A percentile compares a stretch with the other conserved stretches of the same genome.
These are phyloP conservation scores for Taxidea taxus DNA, from an alignment of 2,113 vertebrate species.

Conservation along the genomic window DNA sequence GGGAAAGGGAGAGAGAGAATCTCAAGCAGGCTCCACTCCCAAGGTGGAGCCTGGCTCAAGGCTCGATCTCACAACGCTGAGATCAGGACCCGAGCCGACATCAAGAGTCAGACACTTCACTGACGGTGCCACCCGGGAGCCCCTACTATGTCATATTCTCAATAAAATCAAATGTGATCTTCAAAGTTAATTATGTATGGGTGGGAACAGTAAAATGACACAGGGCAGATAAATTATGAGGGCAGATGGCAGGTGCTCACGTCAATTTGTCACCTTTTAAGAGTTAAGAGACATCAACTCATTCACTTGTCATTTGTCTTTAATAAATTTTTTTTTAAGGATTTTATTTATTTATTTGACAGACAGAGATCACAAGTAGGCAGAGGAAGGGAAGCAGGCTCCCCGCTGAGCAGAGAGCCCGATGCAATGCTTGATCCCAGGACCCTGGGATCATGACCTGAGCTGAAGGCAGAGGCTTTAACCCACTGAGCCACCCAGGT, in stretches of 20 bases:
- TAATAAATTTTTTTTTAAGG: neutral
- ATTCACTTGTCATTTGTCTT: neutral
- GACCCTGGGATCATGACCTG: too few species aligned
- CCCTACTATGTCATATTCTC: neutral
- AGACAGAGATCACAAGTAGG: too few species aligned
- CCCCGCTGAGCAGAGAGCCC: too few species aligned
- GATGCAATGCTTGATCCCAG: too few species aligned
- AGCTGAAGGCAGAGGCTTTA: too few species aligned
- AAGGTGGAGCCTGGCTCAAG: neutral
- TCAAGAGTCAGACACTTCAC: neutral
- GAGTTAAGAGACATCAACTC: neutral
- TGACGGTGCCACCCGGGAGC: neutral
- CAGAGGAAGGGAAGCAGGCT: too few species aligned
- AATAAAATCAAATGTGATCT: neutral
- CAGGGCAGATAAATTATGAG: neutral
- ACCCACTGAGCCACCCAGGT: too few species aligned
- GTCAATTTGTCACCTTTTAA: neutral
- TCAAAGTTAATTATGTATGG: neutral
- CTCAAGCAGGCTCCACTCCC: neutral
- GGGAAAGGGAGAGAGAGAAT: neutral
- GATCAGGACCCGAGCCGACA: neutral
- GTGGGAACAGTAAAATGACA: neutral
- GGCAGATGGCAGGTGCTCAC: neutral
- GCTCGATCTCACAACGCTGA: neutral
- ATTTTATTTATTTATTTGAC: too few species aligned